phyloP scores from a whole-genome alignment of 2,797 vertebrate genomes.

The Pipistrellus pygmaeus region DNA sequence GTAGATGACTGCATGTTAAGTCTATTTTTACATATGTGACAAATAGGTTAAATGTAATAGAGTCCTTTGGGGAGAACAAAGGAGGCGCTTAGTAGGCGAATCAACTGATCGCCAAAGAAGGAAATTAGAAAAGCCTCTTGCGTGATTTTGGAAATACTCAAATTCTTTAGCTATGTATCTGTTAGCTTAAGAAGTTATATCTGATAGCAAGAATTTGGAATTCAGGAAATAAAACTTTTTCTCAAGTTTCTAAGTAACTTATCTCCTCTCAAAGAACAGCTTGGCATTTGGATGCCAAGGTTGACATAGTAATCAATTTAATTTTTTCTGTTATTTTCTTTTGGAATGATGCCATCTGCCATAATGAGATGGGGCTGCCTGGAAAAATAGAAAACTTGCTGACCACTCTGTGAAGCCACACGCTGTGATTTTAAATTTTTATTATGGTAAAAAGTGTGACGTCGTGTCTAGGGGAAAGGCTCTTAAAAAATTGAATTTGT shows the following conservation, averaged over 20 bases:
- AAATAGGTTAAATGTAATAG: not conserved
- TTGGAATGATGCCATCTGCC: conserved; percentile 60
- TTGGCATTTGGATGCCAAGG: conserved; percentile 31
- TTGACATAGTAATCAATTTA: conserved; percentile 63
- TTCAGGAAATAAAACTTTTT: conserved; percentile 22
- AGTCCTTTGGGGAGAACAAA: not conserved
- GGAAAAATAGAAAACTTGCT: conserved; percentile 68
- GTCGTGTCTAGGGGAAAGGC: conserved; percentile 65
- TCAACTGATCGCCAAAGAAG: conserved; percentile 13
- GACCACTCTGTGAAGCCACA: conserved; percentile 63
- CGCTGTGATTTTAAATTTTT: conserved; percentile 74
- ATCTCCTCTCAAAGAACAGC: conserved; percentile 46
- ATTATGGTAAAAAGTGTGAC: conserved; percentile 73
- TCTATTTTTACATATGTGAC: not conserved
- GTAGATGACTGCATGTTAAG: not conserved
- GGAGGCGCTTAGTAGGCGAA: not conserved
- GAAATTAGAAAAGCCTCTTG: not conserved
- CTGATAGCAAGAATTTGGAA: conserved; percentile 39
- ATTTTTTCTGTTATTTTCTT: conserved; percentile 60
- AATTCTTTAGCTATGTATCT: not conserved
- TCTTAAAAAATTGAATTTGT: conserved; percentile 80
- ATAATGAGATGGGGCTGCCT: conserved; percentile 66
- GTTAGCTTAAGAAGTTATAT: not conserved
- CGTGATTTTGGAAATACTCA: conserved; percentile 33
- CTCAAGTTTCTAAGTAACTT: conserved; percentile 48